Evolutionary conservation across 2,797 vertebrate species (phyloP).

Genomic region (Strix occidentalis): DNA sequence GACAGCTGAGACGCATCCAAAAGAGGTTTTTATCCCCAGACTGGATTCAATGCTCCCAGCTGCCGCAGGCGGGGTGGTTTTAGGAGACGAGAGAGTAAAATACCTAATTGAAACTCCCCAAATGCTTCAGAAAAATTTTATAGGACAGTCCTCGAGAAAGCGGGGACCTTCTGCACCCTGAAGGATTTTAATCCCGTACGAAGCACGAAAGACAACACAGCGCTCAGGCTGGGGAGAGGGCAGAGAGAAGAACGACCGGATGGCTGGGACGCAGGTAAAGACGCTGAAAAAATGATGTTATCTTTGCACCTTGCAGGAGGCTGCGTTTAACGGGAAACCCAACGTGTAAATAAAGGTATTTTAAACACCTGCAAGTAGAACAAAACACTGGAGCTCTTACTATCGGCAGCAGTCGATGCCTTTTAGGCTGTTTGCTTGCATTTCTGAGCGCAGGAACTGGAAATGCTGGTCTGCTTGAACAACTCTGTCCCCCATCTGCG

Average conservation of each 20-base stretch:
- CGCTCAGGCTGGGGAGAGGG: not conserved
- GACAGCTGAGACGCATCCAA: not conserved
- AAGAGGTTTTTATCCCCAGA: not conserved
- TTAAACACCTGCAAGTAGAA: not conserved
- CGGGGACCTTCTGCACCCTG: not conserved
- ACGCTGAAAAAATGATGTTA: not conserved
- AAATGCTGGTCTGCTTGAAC: not conserved
- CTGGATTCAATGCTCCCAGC: not conserved
- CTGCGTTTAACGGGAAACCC: not conserved
- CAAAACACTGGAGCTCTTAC: not conserved
- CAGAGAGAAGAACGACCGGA: rapidly evolving
- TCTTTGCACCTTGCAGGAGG: not conserved
- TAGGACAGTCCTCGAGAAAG: not conserved
- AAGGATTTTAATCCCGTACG: not conserved
- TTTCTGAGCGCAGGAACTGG: not conserved
- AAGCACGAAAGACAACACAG: not conserved
- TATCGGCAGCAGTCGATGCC: rapidly evolving
- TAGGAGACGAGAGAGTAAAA: not conserved
- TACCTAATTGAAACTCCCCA: not conserved
- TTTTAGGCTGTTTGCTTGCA: not conserved
- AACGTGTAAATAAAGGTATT: too few species aligned
- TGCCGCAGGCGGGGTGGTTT: not conserved
- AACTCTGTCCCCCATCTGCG: not conserved
- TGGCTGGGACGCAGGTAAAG: not conserved
- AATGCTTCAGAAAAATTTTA: not conserved